phyloP scores from a whole-genome alignment of 1,140 invertebrate species.

The Drosophila varians region DNA sequence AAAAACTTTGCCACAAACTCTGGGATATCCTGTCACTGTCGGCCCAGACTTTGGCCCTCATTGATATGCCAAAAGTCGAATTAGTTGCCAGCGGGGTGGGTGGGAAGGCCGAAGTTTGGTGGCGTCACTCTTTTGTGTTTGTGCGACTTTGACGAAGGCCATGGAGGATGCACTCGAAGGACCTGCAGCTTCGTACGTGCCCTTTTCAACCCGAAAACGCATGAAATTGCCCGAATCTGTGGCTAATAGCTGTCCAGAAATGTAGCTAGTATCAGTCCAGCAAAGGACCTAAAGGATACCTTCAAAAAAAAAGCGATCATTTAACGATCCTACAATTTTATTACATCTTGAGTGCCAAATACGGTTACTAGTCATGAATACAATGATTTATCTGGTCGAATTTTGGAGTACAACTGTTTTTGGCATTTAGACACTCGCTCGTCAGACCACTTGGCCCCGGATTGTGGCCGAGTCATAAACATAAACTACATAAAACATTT shows the following conservation, averaged over 20 bases:
- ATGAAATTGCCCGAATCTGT: conserved; percentile 14
- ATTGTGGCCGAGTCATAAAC: conserved; percentile 19
- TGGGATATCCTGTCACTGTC: conserved; percentile 20
- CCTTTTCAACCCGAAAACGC: background rate
- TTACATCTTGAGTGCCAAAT: conserved; percentile 14
- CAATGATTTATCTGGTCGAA: conserved; percentile 21
- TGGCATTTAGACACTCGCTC: background rate
- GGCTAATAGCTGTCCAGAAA: conserved; percentile 19
- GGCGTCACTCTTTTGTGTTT: conserved; percentile 25
- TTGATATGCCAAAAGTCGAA: conserved; percentile 60
- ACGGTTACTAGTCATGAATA: background rate
- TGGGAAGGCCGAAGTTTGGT: background rate
- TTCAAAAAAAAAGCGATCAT: too few species aligned
- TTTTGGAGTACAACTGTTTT: conserved; percentile 8
- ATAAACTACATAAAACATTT: conserved; percentile 28
- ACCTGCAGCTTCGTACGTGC: conserved; percentile 5
- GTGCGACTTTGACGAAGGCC: conserved; percentile 13
- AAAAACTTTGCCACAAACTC: conserved; percentile 52
- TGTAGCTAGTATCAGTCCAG: background rate
- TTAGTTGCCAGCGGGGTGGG: background rate
- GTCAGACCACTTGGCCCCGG: conserved; percentile 5
- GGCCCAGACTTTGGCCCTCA: conserved; percentile 13
- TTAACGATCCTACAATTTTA: conserved; percentile 17
- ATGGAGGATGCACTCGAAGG: background rate
- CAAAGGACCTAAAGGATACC: too few species aligned